Base-by-base conservation (phyloP, 2,113 vertebrate species). In the Garra rufa region DNA sequence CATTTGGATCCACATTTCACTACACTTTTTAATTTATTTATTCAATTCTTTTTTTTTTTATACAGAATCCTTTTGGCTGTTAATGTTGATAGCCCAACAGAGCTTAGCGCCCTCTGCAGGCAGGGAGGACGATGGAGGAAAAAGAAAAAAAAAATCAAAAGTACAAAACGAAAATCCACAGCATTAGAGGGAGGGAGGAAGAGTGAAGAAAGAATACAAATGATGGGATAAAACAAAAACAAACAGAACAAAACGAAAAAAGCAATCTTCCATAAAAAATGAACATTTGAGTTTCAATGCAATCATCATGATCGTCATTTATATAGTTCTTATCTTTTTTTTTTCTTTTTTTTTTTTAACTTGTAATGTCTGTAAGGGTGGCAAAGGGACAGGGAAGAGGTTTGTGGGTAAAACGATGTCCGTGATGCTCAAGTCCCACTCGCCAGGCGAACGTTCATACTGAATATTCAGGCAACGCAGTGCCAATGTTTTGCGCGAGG, bases 21-120 rank as follows among this genome's bases (percentile, higher is more conserved):
- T 93, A 94, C 93, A 95, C 92, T 93, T 94, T 91, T 93, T 93
- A 92, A 93, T 93, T 93, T 93, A 94, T 91, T 93, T 92, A 92
- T 93, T 93, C 90, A 90, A 91, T 84, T 83, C 84, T 83, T 55
- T 21, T 57, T 52, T 52, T 50, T 90, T 91, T 93, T 91, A 91
- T 93, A 94, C 94, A 94, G 93, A 94, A 94, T 92, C 93, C 92
- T 91, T 93, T 93, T 89, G 92, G 89, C 89, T 69, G n/a, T 89
- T 52, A 92, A 91, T 91, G 90, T 91, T 85, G 86, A 91, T 24
- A 86, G 84, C 86, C 88, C 90, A 85, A 83, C 89, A 91, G 90
- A 91, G 90, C 73, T 55, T 52, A 19, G 81, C 70, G 77, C 87
- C 83, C 90, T 92, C 90, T 89, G 90, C 89, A 89, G 90, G 86